Conservation (phyloP, 2,888 invertebrate species). For the Mesorhabditis belari region DNA sequence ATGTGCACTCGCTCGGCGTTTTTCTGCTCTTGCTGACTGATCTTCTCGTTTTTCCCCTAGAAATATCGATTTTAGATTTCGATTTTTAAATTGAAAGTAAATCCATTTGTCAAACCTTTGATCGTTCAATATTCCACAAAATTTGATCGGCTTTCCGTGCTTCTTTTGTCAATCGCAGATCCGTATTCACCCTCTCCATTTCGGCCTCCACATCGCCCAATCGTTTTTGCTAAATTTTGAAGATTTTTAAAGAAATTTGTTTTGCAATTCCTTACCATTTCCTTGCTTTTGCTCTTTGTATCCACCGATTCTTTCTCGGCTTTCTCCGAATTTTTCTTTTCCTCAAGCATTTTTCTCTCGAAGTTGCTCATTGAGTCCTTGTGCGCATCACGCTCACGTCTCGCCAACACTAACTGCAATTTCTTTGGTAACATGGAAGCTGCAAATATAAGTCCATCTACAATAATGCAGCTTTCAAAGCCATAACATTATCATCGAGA, state of each 20-base stretch:
- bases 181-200: slow-evolving; percentile 62
- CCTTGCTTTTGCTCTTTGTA: slow-evolving; percentile 19
- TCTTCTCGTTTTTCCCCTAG: slow-evolving; percentile 26
- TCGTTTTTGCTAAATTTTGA: slow-evolving; percentile 63
- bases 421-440: not conserved
- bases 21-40: slow-evolving; percentile 39
- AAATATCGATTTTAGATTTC: slow-evolving; percentile 1
- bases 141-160: slow-evolving; percentile 47
- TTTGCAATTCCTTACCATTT: slow-evolving; percentile 18
- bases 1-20: slow-evolving; percentile 39
- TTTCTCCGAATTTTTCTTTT: slow-evolving; percentile 27
- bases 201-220: slow-evolving; percentile 73
- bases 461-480: too few species aligned
- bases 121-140: slow-evolving; percentile 34
- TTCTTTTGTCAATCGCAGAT: slow-evolving; percentile 42
- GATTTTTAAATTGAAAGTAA: not conserved
- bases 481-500: not conserved
- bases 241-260: not conserved
- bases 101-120: slow-evolving; percentile 5
- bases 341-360: slow-evolving; percentile 38
- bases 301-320: slow-evolving; percentile 23
- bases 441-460: not conserved
- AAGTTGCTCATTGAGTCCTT: slow-evolving; percentile 36
- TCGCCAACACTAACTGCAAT: slow-evolving; percentile 44
- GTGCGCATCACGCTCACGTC: slow-evolving; percentile 48